phyloP scores from a whole-genome alignment of 2,888 invertebrate genomes.

The Xiphydria camelus region DNA sequence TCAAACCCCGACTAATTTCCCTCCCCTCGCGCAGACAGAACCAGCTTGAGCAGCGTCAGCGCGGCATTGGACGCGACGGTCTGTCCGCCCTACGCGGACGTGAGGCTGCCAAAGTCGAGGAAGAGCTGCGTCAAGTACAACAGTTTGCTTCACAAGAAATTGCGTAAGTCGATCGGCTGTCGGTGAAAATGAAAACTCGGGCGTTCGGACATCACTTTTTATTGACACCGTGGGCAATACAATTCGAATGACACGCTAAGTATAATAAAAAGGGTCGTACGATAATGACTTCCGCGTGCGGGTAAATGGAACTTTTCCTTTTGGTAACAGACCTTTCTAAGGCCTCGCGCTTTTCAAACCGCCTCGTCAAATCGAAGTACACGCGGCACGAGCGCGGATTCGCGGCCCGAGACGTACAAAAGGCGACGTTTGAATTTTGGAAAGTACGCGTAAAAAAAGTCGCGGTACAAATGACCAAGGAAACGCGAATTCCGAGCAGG shows the following conservation, averaged over 20 bases:
- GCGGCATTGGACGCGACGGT: conserved; percentile 46
- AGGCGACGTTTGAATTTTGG: too few relatives aligned
- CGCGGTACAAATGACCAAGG: too few relatives aligned
- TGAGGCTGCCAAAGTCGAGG: conserved; percentile 40
- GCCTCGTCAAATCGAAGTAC: too few relatives aligned
- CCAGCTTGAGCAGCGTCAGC: conserved; percentile 47
- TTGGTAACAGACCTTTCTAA: too few relatives aligned
- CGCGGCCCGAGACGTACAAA: too few relatives aligned
- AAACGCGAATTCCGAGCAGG: conserved; percentile 37
- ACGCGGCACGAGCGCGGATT: too few relatives aligned
- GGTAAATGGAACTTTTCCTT: too few relatives aligned
- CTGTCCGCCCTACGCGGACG: conserved; percentile 45
- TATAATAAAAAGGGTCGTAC: conserved; percentile 31
- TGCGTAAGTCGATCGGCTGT: conserved; percentile 43
- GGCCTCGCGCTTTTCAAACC: too few relatives aligned
- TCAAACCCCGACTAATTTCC: too few relatives aligned
- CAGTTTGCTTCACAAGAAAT: conserved; percentile 53
- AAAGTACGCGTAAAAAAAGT: too few relatives aligned
- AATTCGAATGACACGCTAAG: conserved; percentile 32
- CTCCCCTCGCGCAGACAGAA: conserved; percentile 33
- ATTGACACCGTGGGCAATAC: conserved; percentile 32
- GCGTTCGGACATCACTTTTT: conserved; percentile 20
- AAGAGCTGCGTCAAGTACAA: conserved; percentile 50
- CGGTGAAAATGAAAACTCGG: background rate
- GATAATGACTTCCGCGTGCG: conserved; percentile 21